Base-by-base conservation (phyloP, 2,888 invertebrate species). In the Acrobasis repandana region DNA sequence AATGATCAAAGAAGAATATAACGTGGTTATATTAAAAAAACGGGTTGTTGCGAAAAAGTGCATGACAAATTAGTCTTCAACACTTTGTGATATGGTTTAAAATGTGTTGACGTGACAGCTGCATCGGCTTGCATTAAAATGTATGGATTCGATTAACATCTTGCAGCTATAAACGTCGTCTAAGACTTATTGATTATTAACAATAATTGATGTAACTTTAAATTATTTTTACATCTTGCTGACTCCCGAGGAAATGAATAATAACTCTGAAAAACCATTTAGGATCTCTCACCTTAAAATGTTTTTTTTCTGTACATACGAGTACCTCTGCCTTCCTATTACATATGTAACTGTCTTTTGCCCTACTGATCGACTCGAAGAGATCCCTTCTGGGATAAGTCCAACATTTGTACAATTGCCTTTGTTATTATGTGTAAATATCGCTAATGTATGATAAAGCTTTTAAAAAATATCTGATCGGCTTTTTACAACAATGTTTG, bases 91-190 rank as follows among this genome's bases (percentile, higher is more conserved):
- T 38, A 54, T 15, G 36, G 54, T 54, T 54, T 18, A 58, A 38
- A 58, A 38, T 49, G 10, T 20, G 9, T 20, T 33, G 6, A 34
- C 36, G 11, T 48, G 18, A 34, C 49, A 58, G 49, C 15, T 34
- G 49, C 49, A 58, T n/a, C 10, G 1, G 10, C 48, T 64, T 68
- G 61, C 72, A 80, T 82, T 78, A 80, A 80, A 82, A 81, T 82
- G 79, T 82, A 81, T 80, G 74, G 74, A 74, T 69, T 73, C 77
- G 77, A 83, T 84, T 79, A 82, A 74, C 72, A 76, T 75, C 54
- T 54, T n/a, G 57, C 57, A 65, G 66, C 68, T 70, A 75, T 82
- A 79, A 83, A 83, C 77, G 82, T 80, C 80, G 67, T 72, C 71
- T 73, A 74, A 73, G 77, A 81, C 75, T 74, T 80, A 80, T 80